Evolutionary conservation across 30 jellyfish, hydroid and myxozoan species (phyloP), one percentile per base, ranked within the genome.

Genomic region (Cassiopea andromeda): DNA sequence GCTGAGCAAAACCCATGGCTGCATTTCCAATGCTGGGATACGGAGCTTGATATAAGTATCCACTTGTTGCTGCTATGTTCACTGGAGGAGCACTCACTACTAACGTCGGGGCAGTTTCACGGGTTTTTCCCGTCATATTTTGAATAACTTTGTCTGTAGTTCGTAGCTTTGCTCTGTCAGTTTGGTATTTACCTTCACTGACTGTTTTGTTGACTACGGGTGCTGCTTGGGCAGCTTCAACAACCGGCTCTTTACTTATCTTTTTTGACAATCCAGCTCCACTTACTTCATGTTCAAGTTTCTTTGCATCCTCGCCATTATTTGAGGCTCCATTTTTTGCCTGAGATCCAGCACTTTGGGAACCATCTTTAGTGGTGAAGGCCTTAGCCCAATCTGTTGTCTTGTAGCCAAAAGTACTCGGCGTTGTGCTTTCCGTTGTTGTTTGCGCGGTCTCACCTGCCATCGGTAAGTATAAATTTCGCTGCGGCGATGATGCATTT

Each of bases 371-470:
- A 1, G 91, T 43, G 2, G 78, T 58, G 43, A 83, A 83, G 10
- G 91, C 91, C 48, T 69, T 69, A 3, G 84, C 84, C 91, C 91
- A 83, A 57, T 83, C 91, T 50, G 91, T 83, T 70, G 91, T 69
- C 50, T 71, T 83, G 75, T 83, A 83, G 17, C 91, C 91, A 57
- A 83, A 64, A 14, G 43, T 44, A 13, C 84, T 73, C 70, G 77
- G 91, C 19, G 91, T 83, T 44, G 84, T 83, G 17, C 84, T 77
- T 50, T 48, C 86, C 4, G 86, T 77, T 17, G 54, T 77, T 3
- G 86, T 77, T 50, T 54, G 57, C 45, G 60, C n/a, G 12, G 75
- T 50, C 10, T 16, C 82, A 44, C 15, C 46, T 19, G 81, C 46
- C 49, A 60, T 47, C 7, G 79, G 69, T 59, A 68, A 2, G 60